Base-by-base conservation (phyloP, 2,797 vertebrate genomes). In the Astyanax mexicanus region DNA sequence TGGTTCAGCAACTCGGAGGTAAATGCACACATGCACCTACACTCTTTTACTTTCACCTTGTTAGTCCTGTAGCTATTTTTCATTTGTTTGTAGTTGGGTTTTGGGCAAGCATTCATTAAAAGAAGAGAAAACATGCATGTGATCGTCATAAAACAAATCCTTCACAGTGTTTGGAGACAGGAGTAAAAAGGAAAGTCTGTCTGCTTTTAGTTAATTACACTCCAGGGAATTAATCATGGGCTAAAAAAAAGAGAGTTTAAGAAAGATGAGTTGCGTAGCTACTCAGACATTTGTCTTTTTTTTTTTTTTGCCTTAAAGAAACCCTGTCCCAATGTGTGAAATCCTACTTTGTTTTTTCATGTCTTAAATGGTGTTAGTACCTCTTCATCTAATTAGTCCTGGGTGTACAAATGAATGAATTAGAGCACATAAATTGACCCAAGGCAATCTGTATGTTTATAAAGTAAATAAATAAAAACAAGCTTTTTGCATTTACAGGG, bases 1-100 rank as follows among this genome's bases (percentile, higher is more conserved):
- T 23, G 72, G 69, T 19, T 85, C 86, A 81, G 77, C 76, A 8
- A 70, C 62, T 19, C 77, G 84, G 47, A 87, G 86, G 87, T 88
- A 66, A 75, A 68, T 17, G 8, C 3, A 37, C 6, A 49, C 10
- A 38, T 15, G 23, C 4, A n/a, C 60, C n/a, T 40, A 19, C 15
- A 45, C 29, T 17, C 12, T 37, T 13, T 19, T 7, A 25, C 9
- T 38, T 1, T 27, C 40, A 21, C 35, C 11, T 37, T n/a, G 27
- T 65, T 17, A 38, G 32, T 66, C 21, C 27, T 15, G 19, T 27
- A 1, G 7, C 19, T 3, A 27, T 25, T 40, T 17, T 32, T 12
- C 27, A 6, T 27, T 66, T 47, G 10, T 38, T 49, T 72, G 21
- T 73, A 2, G 7, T n/a, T 27, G n/a, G 27, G 23, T 4, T 58